Percentiles rank a stretch among this genome's conserved stretches.
Conservation (phyloP, 2,888 invertebrate genomes). For the Helicoverpa assulta region DNA sequence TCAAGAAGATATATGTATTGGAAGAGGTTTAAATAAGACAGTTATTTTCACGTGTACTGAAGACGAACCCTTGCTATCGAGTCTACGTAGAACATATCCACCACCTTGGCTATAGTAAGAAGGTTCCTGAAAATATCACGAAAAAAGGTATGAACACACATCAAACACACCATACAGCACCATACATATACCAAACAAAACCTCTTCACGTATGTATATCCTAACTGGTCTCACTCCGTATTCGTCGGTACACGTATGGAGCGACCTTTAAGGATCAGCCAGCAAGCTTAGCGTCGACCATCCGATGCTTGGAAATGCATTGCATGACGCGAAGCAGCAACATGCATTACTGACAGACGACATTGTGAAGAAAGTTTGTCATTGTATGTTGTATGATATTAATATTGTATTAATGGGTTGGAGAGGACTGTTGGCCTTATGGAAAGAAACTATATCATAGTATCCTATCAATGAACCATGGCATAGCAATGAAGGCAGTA, state of each 20-base stretch:
- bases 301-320: constrained; percentile 72
- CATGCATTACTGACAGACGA: constrained; percentile 48
- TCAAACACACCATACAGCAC: background rate
- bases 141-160: background rate
- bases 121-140: background rate
- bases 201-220: constrained; percentile 36
- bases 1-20: too few relatives aligned
- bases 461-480: too few relatives aligned
- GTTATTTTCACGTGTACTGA: too few relatives aligned
- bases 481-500: too few relatives aligned
- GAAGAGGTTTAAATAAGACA: too few relatives aligned
- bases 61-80: too few relatives aligned
- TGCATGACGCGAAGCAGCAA: constrained; percentile 62
- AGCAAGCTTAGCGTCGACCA: constrained; percentile 47
- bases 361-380: constrained; percentile 34
- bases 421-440: too few relatives aligned
- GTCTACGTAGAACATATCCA: background rate
- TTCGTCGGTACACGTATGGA: constrained; percentile 22
- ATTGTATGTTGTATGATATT: constrained; percentile 24
- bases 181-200: background rate
- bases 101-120: background rate
- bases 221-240: constrained; percentile 23
- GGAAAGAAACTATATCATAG: too few relatives aligned
- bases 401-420: background rate
- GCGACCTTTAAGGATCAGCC: constrained; percentile 48